These are phyloP conservation scores for Protodeltote pygarga DNA, from an alignment of 2,888 invertebrate species.

Conservation along the genomic window DNA sequence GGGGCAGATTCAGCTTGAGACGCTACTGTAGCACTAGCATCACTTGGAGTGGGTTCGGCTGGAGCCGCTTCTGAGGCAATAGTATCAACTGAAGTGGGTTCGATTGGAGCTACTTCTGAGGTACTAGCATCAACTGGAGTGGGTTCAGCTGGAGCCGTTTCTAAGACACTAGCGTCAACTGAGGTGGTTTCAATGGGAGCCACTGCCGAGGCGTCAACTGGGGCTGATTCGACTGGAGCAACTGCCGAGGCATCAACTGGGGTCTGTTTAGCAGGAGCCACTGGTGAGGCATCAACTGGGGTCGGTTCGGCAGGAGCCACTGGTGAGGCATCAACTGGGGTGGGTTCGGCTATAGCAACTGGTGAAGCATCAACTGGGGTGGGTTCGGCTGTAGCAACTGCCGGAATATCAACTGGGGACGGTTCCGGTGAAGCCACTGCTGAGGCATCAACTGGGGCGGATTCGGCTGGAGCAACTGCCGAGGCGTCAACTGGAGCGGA, in stretches of 20 bases:
- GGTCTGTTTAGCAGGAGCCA: too few relatives aligned
- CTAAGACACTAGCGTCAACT: slow-evolving; percentile 5
- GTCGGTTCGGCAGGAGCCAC: too few relatives aligned
- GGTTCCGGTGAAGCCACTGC: slow-evolving; percentile 1
- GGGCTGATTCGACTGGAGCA: too few relatives aligned
- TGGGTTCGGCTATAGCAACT: too few relatives aligned
- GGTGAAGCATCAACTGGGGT: too few relatives aligned
- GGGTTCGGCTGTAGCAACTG: too few relatives aligned
- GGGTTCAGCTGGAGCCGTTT: background rate
- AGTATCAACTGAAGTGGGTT: background rate
- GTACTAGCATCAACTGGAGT: background rate
- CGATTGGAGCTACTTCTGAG: background rate
- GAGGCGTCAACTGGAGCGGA: too few relatives aligned
- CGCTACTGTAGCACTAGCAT: background rate
- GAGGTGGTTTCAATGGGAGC: too few relatives aligned
- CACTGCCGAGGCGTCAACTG: too few relatives aligned
- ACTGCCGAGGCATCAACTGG: too few relatives aligned
- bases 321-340: too few relatives aligned
- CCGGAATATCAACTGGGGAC: background rate
- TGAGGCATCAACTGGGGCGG: background rate
- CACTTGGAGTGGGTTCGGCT: background rate
- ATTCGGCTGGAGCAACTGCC: slow-evolving; percentile 6
- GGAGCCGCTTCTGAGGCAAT: background rate
- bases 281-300: too few relatives aligned
- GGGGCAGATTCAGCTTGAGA: background rate